Conservation (phyloP, 2,113 vertebrate genomes). For the Archilochus colubris region DNA sequence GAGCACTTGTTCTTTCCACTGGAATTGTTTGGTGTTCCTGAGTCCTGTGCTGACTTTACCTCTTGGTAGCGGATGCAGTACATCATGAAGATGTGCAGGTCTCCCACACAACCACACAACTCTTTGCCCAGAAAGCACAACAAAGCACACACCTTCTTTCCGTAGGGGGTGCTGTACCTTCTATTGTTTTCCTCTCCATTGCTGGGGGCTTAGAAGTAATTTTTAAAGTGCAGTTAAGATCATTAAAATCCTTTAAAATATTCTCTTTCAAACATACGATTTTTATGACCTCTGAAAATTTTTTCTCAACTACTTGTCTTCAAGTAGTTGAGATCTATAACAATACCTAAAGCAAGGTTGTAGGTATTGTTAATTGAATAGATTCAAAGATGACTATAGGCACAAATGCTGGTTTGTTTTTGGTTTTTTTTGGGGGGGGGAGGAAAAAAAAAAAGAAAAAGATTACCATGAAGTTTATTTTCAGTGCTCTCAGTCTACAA, state of each 20-base stretch:
- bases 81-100: neutral
- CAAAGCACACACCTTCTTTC: no score
- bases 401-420: neutral
- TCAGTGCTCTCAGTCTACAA: neutral
- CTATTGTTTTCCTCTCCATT: neutral
- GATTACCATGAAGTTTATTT: neutral
- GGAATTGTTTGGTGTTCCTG: neutral
- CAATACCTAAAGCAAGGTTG: neutral
- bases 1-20: neutral
- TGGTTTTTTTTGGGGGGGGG: neutral
- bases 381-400: neutral
- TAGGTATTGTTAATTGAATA: neutral
- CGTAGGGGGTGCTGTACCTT: neutral
- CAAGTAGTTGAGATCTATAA: no score
- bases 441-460: neutral
- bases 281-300: neutral
- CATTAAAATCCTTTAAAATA: neutral
- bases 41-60: neutral
- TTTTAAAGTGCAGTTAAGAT: neutral
- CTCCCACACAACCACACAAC: neutral
- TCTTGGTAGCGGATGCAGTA: neutral
- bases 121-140: neutral
- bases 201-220: neutral
- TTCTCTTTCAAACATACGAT: neutral
- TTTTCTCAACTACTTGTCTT: neutral